These are phyloP conservation scores for Drosophila ezoana DNA, from an alignment of 2,888 invertebrate species.

Conservation along the genomic window DNA sequence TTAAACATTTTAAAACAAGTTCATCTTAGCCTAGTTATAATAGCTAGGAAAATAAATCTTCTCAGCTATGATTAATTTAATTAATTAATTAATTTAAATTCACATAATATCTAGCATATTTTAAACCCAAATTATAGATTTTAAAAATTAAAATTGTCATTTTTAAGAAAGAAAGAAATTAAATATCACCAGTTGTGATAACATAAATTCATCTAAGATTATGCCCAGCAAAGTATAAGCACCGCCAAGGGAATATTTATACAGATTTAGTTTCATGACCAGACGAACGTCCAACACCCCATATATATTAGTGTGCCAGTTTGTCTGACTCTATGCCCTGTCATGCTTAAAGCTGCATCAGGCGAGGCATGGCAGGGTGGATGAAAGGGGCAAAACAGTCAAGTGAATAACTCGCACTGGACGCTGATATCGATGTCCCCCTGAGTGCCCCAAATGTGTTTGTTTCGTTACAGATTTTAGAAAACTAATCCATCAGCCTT, in stretches of 20 bases:
- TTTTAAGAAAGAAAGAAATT: too few relatives aligned
- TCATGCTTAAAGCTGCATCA: slow-evolving; percentile 27
- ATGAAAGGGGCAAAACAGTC: slow-evolving; percentile 13
- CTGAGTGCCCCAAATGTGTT: slow-evolving; percentile 38
- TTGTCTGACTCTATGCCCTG: slow-evolving; percentile 36
- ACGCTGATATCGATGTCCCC: slow-evolving; percentile 23
- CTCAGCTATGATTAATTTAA: too few relatives aligned
- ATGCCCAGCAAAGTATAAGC: slow-evolving; percentile 20
- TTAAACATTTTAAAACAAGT: too few relatives aligned
- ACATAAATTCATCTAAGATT: slow-evolving; percentile 11
- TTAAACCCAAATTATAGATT: too few relatives aligned
- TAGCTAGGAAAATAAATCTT: too few relatives aligned
- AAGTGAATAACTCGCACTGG: slow-evolving; percentile 50
- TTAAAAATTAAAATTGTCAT: too few relatives aligned
- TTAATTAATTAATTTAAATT: too few relatives aligned
- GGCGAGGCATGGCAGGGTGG: not conserved
- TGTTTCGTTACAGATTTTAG: slow-evolving; percentile 38
- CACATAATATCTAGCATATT: too few relatives aligned
- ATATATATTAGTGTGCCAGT: slow-evolving; percentile 23
- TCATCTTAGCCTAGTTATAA: too few relatives aligned
- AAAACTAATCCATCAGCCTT: slow-evolving; percentile 61
- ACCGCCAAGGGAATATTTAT: slow-evolving; percentile 42
- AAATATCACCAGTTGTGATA: slow-evolving; percentile 4
- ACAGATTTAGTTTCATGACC: slow-evolving; percentile 43
- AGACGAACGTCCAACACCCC: slow-evolving; percentile 17